Conservation (phyloP, 2,888 invertebrate genomes). For the Chironomus riparius region DNA sequence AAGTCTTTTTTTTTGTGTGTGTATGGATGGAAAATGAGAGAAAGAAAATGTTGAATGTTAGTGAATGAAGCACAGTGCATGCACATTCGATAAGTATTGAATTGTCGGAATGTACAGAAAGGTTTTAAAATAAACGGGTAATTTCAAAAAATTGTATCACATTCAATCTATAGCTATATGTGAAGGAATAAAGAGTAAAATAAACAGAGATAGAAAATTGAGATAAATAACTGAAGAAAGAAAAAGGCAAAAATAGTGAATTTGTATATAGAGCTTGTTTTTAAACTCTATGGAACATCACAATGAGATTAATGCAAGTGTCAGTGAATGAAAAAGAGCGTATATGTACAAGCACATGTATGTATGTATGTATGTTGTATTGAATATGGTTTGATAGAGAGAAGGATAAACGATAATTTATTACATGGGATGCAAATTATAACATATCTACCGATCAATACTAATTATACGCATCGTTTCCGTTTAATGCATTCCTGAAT, state of each 20-base stretch:
- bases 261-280: too few relatives aligned
- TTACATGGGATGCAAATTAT: conserved; percentile 17
- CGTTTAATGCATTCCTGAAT: background rate
- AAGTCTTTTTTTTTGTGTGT: too few relatives aligned
- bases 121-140: background rate
- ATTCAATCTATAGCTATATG: background rate
- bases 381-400: background rate
- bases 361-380: background rate
- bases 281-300: background rate
- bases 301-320: conserved; percentile 14
- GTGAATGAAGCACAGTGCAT: too few relatives aligned
- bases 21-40: too few relatives aligned
- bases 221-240: background rate
- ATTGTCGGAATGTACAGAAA: background rate
- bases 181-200: background rate
- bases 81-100: background rate
- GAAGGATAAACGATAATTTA: conserved; percentile 1
- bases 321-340: background rate
- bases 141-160: background rate
- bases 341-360: background rate
- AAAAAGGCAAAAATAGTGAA: background rate
- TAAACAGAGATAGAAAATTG: background rate
- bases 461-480: conserved; percentile 12
- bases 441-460: conserved; percentile 17
- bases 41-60: too few relatives aligned